Conservation (phyloP, 1,140 invertebrate genomes). For the fruit fly (Drosophila melanogaster) region DNA sequence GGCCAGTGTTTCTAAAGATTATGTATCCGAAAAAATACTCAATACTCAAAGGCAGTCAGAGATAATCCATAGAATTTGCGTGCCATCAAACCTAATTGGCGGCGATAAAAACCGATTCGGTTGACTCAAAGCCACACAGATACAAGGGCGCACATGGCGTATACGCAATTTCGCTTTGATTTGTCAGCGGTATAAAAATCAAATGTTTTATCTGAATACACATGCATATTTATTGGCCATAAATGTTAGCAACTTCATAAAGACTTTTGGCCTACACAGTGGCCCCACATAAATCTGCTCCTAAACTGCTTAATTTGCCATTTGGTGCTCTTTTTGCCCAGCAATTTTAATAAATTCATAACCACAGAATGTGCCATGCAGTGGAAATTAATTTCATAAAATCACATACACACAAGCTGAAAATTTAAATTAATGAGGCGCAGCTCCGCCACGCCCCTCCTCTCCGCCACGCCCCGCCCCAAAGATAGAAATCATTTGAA, state of each 20-base stretch:
- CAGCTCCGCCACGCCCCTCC: constrained; percentile 13
- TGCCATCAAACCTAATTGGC: constrained; percentile 47
- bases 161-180: constrained; percentile 42
- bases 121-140: constrained; percentile 27
- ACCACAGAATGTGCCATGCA: constrained; percentile 47
- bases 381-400: constrained; percentile 48
- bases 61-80: constrained; percentile 38
- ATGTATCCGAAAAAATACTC: not conserved
- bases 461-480: not conserved
- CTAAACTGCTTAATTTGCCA: constrained; percentile 52
- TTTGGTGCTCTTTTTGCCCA: constrained; percentile 46
- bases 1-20: not conserved
- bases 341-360: constrained; percentile 51
- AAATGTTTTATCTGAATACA: constrained; percentile 17
- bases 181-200: constrained; percentile 34
- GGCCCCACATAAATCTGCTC: constrained; percentile 33
- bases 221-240: constrained; percentile 47
- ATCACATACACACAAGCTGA: constrained; percentile 12
- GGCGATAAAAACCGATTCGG: constrained; percentile 33
- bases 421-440: constrained; percentile 49
- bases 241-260: constrained; percentile 46
- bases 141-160: constrained; percentile 12
- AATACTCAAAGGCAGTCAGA: not conserved
- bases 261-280: constrained; percentile 14
- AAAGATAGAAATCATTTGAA: not conserved